Conservation (phyloP, 1,140 invertebrate species). For the Copidosoma floridanum region DNA sequence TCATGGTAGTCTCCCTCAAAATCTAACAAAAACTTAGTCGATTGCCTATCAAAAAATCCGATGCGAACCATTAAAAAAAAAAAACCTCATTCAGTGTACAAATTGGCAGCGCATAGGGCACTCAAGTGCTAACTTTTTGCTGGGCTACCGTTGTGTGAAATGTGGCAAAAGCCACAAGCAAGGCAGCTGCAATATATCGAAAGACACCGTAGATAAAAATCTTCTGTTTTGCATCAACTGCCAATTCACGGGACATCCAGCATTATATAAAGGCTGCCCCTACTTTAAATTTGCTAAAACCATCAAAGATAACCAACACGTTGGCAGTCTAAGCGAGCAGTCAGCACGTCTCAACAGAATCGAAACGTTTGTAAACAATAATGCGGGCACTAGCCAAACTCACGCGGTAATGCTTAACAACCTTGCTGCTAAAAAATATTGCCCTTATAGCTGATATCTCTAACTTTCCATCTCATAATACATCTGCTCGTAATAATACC, state of each 20-base stretch:
- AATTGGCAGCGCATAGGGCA: constrained; percentile 25
- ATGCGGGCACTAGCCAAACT: too few species aligned
- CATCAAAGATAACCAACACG: neutral
- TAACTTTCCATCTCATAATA: too few species aligned
- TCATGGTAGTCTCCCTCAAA: neutral
- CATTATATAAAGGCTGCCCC: neutral
- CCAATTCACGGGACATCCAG: neutral
- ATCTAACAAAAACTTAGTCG: neutral
- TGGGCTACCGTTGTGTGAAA: constrained; percentile 17
- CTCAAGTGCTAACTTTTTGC: constrained; percentile 8
- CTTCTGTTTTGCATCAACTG: neutral
- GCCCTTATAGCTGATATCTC: too few species aligned
- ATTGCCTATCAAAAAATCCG: constrained; percentile 6
- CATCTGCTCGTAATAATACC: too few species aligned
- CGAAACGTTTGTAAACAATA: too few species aligned
- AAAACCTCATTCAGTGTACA: too few species aligned
- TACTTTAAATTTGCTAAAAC: neutral
- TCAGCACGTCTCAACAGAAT: too few species aligned
- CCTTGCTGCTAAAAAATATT: too few species aligned
- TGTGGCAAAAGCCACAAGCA: constrained; percentile 12
- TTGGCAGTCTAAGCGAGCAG: too few species aligned
- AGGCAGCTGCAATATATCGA: constrained; percentile 1
- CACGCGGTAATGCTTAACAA: too few species aligned
- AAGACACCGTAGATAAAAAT: neutral
- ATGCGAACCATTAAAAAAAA: constrained; percentile 21